Conservation (phyloP, 1,140 invertebrate species). For the Pteromalus puparum region DNA sequence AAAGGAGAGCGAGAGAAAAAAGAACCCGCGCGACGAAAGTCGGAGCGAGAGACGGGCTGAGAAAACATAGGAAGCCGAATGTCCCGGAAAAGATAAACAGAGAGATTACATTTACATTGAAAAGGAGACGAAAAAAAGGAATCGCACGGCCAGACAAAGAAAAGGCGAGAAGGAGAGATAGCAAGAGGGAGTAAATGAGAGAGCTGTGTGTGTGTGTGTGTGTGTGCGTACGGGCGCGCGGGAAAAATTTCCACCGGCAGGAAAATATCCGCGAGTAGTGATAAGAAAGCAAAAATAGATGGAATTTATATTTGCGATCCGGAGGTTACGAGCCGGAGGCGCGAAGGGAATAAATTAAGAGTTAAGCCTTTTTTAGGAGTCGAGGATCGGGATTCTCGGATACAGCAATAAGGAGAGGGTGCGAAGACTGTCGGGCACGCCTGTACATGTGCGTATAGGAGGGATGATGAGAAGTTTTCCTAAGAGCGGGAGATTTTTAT, state of each 20-base stretch:
- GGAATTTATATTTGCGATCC: neutral
- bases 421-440: no score
- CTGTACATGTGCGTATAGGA: no score
- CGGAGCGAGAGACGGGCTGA: constrained; percentile 24
- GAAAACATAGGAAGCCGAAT: constrained; percentile 44
- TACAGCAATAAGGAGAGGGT: neutral
- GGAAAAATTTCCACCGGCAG: neutral
- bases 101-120: constrained; percentile 44
- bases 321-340: neutral
- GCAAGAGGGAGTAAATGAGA: neutral
- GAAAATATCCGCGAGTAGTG: neutral
- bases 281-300: constrained; percentile 4
- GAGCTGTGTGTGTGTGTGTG: no score
- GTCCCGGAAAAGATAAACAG: constrained; percentile 43
- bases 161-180: neutral
- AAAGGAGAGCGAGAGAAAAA: neutral
- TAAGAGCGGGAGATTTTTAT: neutral
- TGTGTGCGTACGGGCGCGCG: neutral
- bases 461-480: neutral
- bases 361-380: neutral
- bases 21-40: neutral
- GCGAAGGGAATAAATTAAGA: neutral
- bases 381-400: neutral
- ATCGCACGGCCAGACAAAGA: neutral
- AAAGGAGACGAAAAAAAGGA: constrained; percentile 17